Evolutionary conservation across 2,888 invertebrate species (phyloP).

Genomic region (Thereva nobilitata): DNA sequence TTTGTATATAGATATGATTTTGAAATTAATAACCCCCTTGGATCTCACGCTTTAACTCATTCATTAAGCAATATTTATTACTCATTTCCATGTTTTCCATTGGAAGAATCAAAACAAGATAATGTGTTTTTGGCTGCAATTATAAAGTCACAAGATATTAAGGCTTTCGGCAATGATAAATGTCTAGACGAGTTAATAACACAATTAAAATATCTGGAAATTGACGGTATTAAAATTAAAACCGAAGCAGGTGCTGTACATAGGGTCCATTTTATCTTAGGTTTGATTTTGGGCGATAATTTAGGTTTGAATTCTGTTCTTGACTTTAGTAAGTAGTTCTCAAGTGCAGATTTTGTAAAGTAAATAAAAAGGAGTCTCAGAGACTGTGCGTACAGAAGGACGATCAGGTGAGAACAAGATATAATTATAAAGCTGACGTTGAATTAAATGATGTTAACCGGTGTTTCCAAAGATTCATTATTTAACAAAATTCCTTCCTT

Average conservation of each 20-base stretch:
- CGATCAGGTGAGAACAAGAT: not conserved
- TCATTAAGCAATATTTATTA: conserved; percentile 31
- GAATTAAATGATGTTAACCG: not conserved
- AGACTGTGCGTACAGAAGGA: not conserved
- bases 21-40: conserved; percentile 2
- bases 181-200: conserved; percentile 25
- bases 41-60: not conserved
- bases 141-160: conserved; percentile 21
- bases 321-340: conserved; percentile 35
- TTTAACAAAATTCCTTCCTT: conserved; percentile 13
- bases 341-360: conserved; percentile 32
- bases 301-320: conserved; percentile 36
- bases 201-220: conserved; percentile 28
- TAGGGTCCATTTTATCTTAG: conserved; percentile 34
- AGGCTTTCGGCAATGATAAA: conserved; percentile 34
- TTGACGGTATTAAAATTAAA: conserved; percentile 4
- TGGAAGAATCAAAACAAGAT: not conserved
- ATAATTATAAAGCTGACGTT: conserved; percentile 12
- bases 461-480: conserved; percentile 3
- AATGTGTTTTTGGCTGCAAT: conserved; percentile 1
- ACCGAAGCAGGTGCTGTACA: conserved; percentile 5
- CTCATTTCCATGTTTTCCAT: conserved; percentile 32
- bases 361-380: conserved; percentile 2
- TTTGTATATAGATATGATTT: not conserved
- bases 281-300: conserved; percentile 36